Evolutionary conservation across 2,888 invertebrate genomes (phyloP), one percentile per base, ranked within the genome.

Genomic region (Luperina testacea): DNA sequence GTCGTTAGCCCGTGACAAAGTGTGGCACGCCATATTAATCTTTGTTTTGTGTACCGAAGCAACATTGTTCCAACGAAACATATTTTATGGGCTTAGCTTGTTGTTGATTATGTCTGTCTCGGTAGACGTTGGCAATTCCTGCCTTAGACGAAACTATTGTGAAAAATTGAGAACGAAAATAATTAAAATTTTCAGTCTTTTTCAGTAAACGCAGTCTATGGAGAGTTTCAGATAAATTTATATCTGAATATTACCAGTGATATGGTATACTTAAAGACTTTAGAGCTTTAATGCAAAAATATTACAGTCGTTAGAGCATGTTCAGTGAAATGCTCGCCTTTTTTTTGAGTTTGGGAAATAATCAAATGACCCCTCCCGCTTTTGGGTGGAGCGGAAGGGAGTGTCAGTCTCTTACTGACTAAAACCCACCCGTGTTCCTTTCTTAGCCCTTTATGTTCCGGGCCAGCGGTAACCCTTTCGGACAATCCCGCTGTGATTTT

Each of bases 11-110:
- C 65, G 72, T 77, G 73, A 82, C 77, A 53, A 72, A 48, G 65
- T 84, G 70, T 79, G 59, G 68, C 72, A 84, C 81, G 72, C 75
- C 69, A 65, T 72, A 86, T 84, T 77, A 84, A 86, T 86, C 78
- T 71, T 75, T 59, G 53, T 59, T 65, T 82, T 86, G 68, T 80
- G 45, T 53, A 61, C 42, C 48, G 59, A 15, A 65, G 51, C 61
- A 38, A 72, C 59, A 69, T 68, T 76, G 72, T 75, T 57, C 63
- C 67, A 81, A 84, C 74, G 48, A 20, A 73, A 68, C 32, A 72
- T 77, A 76, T 80, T 70, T 77, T 64, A 67, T 74, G 71, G 17
- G 42, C 32, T 38, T 53, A n/a, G 45, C n/a, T 42, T 59, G 9
- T 1, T 75, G 8, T 38, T 15, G 45, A 17, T 48, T 74, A 32